Percentiles rank a stretch among this genome's conserved stretches.
These are phyloP conservation scores for Rhynchomys soricoides DNA, from an alignment of 2,113 vertebrate genomes.

Conservation along the genomic window DNA sequence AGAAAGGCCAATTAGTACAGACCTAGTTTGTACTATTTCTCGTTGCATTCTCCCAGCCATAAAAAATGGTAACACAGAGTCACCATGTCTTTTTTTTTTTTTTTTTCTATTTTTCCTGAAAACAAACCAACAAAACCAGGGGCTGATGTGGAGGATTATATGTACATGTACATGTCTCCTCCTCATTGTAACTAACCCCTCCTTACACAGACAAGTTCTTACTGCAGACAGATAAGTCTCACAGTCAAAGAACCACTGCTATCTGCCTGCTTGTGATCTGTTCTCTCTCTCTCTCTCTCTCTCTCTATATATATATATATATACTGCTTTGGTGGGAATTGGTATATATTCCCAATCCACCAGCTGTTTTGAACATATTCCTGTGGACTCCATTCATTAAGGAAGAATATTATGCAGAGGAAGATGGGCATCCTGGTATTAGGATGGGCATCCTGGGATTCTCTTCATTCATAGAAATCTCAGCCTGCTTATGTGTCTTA, in stretches of 20 bases:
- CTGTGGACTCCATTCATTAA: not conserved
- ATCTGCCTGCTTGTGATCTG: not conserved
- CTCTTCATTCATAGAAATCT: not conserved
- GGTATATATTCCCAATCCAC: not conserved
- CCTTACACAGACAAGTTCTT: not conserved
- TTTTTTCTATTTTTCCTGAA: not conserved
- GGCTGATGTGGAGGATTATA: not conserved
- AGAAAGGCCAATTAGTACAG: not conserved
- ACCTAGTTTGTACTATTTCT: not conserved
- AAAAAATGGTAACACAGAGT: not conserved
- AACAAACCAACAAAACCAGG: not conserved
- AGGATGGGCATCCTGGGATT: not conserved
- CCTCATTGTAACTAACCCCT: not conserved
- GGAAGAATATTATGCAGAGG: not conserved
- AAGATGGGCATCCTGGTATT: not conserved
- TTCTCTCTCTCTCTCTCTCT: not conserved
- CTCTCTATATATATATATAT: too few relatives aligned
- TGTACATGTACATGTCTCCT: not conserved
- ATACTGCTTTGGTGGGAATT: not conserved
- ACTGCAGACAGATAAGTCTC: not conserved
- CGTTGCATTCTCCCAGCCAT: not conserved
- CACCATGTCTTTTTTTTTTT: not conserved
- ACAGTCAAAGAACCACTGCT: not conserved
- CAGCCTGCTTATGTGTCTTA: not conserved
- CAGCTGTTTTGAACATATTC: not conserved